phyloP scores from a whole-genome alignment of 2,888 invertebrate species.

The Cryptocephalus primarius region DNA sequence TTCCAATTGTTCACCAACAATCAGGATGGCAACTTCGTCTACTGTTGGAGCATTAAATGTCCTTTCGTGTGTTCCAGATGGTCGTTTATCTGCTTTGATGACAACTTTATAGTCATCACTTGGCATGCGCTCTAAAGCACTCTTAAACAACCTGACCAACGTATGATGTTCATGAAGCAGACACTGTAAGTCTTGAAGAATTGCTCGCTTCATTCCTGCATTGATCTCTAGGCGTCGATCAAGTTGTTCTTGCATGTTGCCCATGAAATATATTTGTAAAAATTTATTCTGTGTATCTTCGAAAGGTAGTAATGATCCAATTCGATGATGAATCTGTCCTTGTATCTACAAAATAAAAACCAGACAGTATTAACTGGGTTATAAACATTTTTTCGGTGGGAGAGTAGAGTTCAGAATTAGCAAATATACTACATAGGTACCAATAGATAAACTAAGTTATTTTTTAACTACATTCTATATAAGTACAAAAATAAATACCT shows the following conservation, averaged over 20 bases:
- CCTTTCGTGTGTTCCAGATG: constrained; percentile 22
- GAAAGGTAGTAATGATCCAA: constrained; percentile 2
- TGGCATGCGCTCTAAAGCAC: constrained; percentile 22
- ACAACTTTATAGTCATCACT: constrained; percentile 25
- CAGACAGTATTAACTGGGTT: not conserved
- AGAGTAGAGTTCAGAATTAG: not conserved
- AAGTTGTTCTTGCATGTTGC: constrained; percentile 2
- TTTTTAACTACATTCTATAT: not conserved
- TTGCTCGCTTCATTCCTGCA: constrained; percentile 2
- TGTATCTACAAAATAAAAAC: not conserved
- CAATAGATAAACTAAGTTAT: not conserved
- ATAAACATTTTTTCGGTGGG: not conserved
- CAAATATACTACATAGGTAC: not conserved
- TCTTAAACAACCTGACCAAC: constrained; percentile 24
- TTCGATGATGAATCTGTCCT: not conserved
- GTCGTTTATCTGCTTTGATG: constrained; percentile 27
- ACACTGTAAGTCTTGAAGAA: constrained; percentile 4
- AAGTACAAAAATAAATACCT: not conserved
- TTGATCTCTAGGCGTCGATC: constrained; percentile 3
- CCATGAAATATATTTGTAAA: constrained; percentile 3
- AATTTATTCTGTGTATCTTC: constrained; percentile 2
- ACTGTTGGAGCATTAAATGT: constrained; percentile 28
- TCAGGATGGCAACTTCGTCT: constrained; percentile 30
- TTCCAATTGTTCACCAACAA: constrained; percentile 20
- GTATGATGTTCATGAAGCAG: constrained; percentile 20